These are phyloP conservation scores for Apeira syringaria DNA, from an alignment of 2,888 invertebrate species.

Conservation along the genomic window DNA sequence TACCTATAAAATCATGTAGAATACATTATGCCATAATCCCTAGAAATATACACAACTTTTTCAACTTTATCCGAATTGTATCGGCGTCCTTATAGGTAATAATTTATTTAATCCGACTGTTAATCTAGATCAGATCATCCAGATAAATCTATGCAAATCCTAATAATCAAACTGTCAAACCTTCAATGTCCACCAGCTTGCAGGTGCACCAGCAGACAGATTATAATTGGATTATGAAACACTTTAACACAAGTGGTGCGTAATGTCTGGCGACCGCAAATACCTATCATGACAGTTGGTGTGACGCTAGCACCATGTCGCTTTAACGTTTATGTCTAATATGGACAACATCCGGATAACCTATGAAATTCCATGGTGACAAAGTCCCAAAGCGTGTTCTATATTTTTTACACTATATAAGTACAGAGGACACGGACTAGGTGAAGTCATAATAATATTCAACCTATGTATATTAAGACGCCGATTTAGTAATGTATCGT, in stretches of 20 bases:
- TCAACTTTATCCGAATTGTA: no score
- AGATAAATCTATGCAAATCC: conserved; percentile 23
- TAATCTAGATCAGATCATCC: conserved; percentile 15
- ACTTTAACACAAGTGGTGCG: conserved; percentile 55
- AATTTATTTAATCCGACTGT: no score
- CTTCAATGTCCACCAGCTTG: conserved; percentile 27
- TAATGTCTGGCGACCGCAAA: conserved; percentile 49
- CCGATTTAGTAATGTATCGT: no score
- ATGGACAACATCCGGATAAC: not conserved
- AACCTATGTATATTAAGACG: no score
- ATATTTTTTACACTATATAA: no score
- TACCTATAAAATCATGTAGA: no score
- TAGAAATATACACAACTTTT: no score
- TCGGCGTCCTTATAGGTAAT: no score
- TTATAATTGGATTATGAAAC: conserved; percentile 68
- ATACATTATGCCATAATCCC: no score
- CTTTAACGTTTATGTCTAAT: not conserved
- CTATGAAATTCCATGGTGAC: not conserved
- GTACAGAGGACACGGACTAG: no score
- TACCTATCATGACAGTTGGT: conserved; percentile 9
- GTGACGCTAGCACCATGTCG: not conserved
- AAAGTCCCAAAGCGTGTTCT: not conserved
- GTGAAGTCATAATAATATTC: no score
- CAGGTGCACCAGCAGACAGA: conserved; percentile 41
- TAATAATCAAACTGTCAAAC: conserved; percentile 30